Base-by-base conservation (phyloP, 2,888 invertebrate species). In the Pediacus dermestoides region DNA sequence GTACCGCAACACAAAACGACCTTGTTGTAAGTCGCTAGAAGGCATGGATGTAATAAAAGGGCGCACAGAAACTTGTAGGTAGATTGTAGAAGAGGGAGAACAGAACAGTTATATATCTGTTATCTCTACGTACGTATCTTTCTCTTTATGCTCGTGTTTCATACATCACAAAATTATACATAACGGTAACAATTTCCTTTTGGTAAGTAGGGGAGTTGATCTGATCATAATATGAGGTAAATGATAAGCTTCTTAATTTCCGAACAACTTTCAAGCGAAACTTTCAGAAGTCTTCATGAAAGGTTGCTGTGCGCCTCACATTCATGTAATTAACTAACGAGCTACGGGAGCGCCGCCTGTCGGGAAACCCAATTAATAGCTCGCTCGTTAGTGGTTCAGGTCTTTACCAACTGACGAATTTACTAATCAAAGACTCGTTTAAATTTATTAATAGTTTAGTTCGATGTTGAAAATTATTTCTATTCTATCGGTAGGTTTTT, bases 311-410 rank as follows among this genome's bases (percentile, higher is more conserved):
- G 3, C 38, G 44, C 14, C 11, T 37, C 45, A 45, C 45, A 44
- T 41, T 39, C 46, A 46, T 44, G 44, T 50, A 53, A 53, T 53
- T 52, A 54, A 48, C 52, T 53, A 50, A 54, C 51, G 52, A 57
- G 52, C 39, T 16, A 38, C 40, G 40, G 49, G 37, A 40, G 44
- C 37, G 41, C 40, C n/a, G 16, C 42, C 37, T 39, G 41, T 39
- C 35, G 40, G 49, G 44, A 50, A 52, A 50, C 44, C 48, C 48
- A 48, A 52, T 55, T 53, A 55, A 55, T 55, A 49, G 52, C 49
- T 41, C 27, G 42, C 55, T 55, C 53, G 55, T 55, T 55, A 55
- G 53, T 45, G 51, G 52, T 43, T 34, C 41, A 46, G 46, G 48
- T 46, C 48, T 52, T 42, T 47, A 48, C 48, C 50, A 42, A 37